Base-by-base conservation (phyloP, 2,113 vertebrate genomes). In the Canis aureus region DNA sequence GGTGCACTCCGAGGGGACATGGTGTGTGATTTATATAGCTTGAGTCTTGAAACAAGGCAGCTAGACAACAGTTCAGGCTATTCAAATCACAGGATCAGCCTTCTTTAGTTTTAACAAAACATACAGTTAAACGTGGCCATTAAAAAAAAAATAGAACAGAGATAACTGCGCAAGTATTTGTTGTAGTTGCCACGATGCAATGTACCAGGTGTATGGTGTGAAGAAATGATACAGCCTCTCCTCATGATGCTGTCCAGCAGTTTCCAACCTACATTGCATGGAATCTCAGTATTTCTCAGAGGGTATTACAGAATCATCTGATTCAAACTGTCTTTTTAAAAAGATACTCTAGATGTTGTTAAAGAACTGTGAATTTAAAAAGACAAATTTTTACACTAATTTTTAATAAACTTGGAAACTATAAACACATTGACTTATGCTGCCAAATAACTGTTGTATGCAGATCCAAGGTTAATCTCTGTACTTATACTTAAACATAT, bases 401-500 rank as follows among this genome's bases (percentile, higher is more conserved):
- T 90, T 84, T 91, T 81, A 84, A 90, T 93, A 73, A 91, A 73
- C 10, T 71, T 89, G 23, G 51, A 92, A 91, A 67, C 3, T 8
- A 53, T 76, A 81, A 88, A 60, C n/a, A 83, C 23, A 20, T 19
- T 91, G 11, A 93, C 73, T 82, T 88, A 23, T 83, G 8, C 4
- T 92, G 5, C 5, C 60, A 96, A 93, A 43, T 64, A 87, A 95
- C 17, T 57, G 5, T 64, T 97, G n/a, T 60, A 3, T 80, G 16
- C 8, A 64, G 20, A 73, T 25, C 16, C 49, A 78, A 93, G 35
- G 94, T 64, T 55, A 91, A 93, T 64, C 8, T 83, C 11, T 69
- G 23, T 25, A n/a, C n/a, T 84, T 97, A n/a, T 76, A 22, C 81
- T 85, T 91, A 92, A 25, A 87, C 82, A 67, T 73, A 76, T 87